Percentiles rank a stretch among this genome's conserved stretches.
phyloP scores from a whole-genome alignment of 2,797 vertebrate genomes.

The Gymnothorax javanicus region DNA sequence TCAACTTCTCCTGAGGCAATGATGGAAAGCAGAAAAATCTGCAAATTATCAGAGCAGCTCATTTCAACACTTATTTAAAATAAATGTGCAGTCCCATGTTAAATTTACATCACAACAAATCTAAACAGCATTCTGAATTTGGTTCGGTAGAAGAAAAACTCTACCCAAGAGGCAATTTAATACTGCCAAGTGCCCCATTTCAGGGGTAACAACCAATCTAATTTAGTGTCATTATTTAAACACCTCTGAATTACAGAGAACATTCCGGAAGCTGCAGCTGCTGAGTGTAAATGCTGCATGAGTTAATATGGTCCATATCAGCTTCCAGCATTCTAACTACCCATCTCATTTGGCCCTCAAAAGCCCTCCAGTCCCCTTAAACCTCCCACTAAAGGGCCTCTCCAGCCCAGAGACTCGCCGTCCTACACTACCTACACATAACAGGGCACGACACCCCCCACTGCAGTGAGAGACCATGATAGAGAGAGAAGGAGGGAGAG shows the following conservation, averaged over 20 bases:
- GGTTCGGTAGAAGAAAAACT: background rate
- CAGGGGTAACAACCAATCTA: background rate
- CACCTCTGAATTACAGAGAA: background rate
- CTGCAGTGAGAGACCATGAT: background rate
- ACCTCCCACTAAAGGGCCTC: constrained; percentile 14
- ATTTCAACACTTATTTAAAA: background rate
- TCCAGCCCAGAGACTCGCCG: background rate
- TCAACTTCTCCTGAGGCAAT: background rate
- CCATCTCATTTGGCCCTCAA: constrained; percentile 18
- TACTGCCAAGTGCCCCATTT: background rate
- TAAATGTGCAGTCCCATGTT: background rate
- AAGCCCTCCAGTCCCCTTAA: constrained; percentile 22
- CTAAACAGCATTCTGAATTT: constrained; percentile 3
- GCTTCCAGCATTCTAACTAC: background rate
- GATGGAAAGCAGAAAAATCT: background rate
- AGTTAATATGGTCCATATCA: background rate
- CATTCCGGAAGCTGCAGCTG: background rate
- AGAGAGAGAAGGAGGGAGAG: background rate
- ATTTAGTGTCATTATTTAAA: background rate
- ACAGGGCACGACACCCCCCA: constrained; percentile 8
- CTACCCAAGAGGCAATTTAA: constrained; percentile 1
- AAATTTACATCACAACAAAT: background rate
- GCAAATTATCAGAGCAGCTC: background rate
- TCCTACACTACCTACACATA: constrained; percentile 16
- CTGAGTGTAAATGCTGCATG: background rate